These are phyloP conservation scores for Clinocottus analis DNA, from an alignment of 2,113 vertebrate species.

Conservation along the genomic window DNA sequence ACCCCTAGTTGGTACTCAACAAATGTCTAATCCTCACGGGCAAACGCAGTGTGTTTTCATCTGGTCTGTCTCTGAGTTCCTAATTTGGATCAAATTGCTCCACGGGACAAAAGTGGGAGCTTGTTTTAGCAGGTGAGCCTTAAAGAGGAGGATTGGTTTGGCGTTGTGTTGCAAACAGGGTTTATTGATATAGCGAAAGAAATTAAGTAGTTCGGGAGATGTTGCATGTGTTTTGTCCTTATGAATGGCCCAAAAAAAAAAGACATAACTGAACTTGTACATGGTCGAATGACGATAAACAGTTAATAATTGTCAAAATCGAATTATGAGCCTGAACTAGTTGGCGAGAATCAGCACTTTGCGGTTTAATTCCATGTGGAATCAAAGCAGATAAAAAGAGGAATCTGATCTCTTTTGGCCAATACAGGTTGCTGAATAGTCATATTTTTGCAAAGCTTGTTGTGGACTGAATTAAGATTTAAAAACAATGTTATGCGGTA, in stretches of 20 bases:
- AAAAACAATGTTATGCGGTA: conserved; percentile 74
- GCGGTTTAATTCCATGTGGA: conserved; percentile 9
- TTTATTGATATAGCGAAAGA: conserved; percentile 33
- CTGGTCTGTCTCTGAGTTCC: conserved; percentile 34
- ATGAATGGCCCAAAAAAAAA: conserved; percentile 29
- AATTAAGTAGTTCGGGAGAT: conserved; percentile 33
- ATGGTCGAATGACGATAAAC: conserved; percentile 35
- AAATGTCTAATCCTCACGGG: conserved; percentile 37
- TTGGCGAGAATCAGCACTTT: conserved; percentile 24
- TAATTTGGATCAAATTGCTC: conserved; percentile 44
- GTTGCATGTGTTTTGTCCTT: conserved; percentile 37
- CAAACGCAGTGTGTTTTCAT: conserved; percentile 36
- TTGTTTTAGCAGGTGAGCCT: conserved; percentile 55
- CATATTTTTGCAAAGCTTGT: conserved; percentile 80
- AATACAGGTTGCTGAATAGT: conserved; percentile 85
- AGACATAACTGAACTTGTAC: conserved; percentile 21
- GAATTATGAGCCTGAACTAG: conserved; percentile 12
- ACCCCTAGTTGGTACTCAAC: too few species aligned
- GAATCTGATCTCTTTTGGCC: conserved; percentile 48
- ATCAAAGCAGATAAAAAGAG: conserved; percentile 23
- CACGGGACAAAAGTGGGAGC: conserved; percentile 13
- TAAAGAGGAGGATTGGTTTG: conserved; percentile 43
- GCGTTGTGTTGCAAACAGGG: conserved; percentile 54
- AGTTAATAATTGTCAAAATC: conserved; percentile 16
- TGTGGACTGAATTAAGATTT: conserved; percentile 69